phyloP scores from a whole-genome alignment of 2,797 vertebrate species.

The Onychomys torridus region DNA sequence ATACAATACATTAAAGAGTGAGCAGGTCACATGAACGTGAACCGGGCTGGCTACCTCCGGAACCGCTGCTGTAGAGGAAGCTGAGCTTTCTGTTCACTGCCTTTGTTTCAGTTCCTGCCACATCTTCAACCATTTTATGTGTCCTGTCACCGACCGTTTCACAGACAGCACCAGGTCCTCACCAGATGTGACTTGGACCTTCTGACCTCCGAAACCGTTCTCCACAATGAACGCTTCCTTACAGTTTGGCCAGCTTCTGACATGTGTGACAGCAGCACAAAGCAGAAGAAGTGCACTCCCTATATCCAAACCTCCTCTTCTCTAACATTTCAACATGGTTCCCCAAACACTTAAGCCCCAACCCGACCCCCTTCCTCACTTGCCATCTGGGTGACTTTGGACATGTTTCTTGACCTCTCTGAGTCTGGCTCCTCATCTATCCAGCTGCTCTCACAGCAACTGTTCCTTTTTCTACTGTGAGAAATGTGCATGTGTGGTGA shows the following conservation, averaged over 20 bases:
- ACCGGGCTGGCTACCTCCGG: neutral
- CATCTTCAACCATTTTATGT: too few relatives aligned
- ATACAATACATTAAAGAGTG: neutral
- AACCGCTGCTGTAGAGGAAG: neutral
- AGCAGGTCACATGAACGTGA: rapidly evolving
- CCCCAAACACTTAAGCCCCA: neutral
- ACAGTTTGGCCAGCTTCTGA: neutral
- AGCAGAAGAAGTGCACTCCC: neutral
- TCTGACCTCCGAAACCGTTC: neutral
- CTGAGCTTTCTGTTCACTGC: neutral
- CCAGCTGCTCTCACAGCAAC: neutral
- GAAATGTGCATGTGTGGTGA: neutral
- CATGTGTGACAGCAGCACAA: neutral
- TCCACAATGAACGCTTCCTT: neutral
- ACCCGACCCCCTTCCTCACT: neutral
- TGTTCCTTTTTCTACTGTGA: neutral
- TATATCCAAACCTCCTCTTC: neutral
- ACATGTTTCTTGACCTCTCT: neutral
- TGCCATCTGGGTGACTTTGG: neutral
- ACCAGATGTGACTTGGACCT: neutral
- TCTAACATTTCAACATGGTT: neutral
- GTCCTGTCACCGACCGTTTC: too few relatives aligned
- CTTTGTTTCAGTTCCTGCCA: neutral
- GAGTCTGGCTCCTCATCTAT: neutral
- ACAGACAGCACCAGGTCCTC: neutral